Evolutionary conservation across 35 echinoderm and acorn worm species (phyloP).

Genomic region (Strongylocentrotus purpuratus): DNA sequence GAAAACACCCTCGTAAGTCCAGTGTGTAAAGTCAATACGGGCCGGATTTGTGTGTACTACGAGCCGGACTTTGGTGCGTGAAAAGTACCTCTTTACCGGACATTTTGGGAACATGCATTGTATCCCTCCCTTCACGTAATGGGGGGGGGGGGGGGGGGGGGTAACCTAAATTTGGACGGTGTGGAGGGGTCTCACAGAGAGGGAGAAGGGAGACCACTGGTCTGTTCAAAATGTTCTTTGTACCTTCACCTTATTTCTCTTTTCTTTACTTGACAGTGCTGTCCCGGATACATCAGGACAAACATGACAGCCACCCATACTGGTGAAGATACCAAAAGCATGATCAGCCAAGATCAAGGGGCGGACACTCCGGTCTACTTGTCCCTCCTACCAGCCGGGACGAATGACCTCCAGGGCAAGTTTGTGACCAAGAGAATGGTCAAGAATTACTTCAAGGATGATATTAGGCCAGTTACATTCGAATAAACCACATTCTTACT

Average conservation of each 20-base stretch:
- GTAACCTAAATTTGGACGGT: too few species aligned
- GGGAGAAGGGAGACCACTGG: too few species aligned
- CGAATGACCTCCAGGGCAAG: slow-evolving; percentile 38
- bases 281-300: slow-evolving; percentile 59
- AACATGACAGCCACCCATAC: slow-evolving; percentile 50
- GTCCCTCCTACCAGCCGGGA: slow-evolving; percentile 55
- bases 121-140: too few species aligned
- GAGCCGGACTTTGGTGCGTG: too few species aligned
- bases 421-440: slow-evolving; percentile 45
- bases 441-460: slow-evolving; percentile 19
- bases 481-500: neutral
- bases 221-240: neutral
- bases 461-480: neutral
- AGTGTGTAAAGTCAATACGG: too few species aligned
- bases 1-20: too few species aligned
- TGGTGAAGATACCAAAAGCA: slow-evolving; percentile 6
- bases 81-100: too few species aligned
- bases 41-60: too few species aligned
- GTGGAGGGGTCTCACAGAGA: too few species aligned
- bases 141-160: too few species aligned
- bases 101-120: too few species aligned
- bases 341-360: slow-evolving; percentile 60
- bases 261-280: slow-evolving; percentile 15
- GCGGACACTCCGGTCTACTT: slow-evolving; percentile 81
- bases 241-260: neutral